phyloP scores from a whole-genome alignment of 2,113 vertebrate genomes.

The Ceratotherium simum region DNA sequence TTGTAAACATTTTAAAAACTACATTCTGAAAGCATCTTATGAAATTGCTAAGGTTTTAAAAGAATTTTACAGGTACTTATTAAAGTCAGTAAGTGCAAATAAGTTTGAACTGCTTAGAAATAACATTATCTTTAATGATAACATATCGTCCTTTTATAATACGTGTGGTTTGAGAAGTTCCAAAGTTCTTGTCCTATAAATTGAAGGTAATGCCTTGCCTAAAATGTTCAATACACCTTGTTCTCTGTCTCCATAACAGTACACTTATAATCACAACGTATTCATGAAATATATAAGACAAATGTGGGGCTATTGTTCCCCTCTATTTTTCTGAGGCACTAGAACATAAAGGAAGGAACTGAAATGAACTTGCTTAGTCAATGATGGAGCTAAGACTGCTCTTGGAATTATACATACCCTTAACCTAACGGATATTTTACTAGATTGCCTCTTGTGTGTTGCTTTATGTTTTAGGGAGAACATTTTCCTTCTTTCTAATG shows the following conservation, averaged over 20 bases:
- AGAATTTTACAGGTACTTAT: not conserved
- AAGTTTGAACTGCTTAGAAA: slow-evolving; percentile 1
- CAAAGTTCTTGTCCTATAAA: slow-evolving; percentile 7
- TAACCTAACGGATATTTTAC: slow-evolving; percentile 35
- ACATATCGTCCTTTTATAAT: not conserved
- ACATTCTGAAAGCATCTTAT: slow-evolving; percentile 1
- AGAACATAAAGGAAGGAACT: not conserved
- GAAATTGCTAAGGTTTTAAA: slow-evolving; percentile 14
- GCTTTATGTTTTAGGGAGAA: slow-evolving; percentile 50
- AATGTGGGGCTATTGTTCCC: not conserved
- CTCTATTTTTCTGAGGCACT: not conserved
- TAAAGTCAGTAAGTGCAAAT: slow-evolving; percentile 13
- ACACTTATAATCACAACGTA: not conserved
- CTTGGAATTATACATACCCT: not conserved
- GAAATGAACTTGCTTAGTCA: slow-evolving; percentile 40
- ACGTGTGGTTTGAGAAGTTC: not conserved
- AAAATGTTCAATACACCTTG: not conserved
- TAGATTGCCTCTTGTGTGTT: slow-evolving; percentile 63
- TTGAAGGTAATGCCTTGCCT: not conserved
- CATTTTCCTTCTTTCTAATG: slow-evolving; percentile 64
- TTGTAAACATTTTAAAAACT: not conserved
- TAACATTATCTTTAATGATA: not conserved
- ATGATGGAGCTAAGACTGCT: not conserved
- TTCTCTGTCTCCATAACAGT: not conserved
- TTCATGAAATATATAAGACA: not conserved